These are phyloP conservation scores for Megastigmus dorsalis DNA, from an alignment of 2,888 invertebrate genomes.

Conservation along the genomic window DNA sequence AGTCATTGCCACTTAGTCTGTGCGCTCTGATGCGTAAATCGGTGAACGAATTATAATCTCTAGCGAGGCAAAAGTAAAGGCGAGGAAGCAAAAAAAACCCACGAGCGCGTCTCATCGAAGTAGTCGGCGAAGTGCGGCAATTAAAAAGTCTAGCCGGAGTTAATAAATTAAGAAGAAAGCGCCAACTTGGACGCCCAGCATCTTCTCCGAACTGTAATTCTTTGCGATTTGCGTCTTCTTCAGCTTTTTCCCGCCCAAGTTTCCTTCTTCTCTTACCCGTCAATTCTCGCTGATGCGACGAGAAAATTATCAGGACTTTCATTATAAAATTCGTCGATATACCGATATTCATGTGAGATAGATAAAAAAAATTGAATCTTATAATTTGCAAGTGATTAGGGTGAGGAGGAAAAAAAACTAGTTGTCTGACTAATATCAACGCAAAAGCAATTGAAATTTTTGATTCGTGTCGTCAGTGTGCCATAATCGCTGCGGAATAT, in stretches of 20 bases:
- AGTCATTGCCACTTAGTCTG: constrained; percentile 10
- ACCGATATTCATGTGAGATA: not conserved
- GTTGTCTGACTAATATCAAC: no score
- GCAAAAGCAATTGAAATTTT: no score
- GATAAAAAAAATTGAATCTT: not conserved
- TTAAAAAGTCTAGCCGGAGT: constrained; percentile 31
- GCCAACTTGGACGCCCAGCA: not conserved
- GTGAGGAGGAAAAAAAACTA: no score
- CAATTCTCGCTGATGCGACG: constrained; percentile 29
- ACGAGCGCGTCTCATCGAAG: not conserved
- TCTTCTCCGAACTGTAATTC: constrained; percentile 8
- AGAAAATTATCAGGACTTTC: constrained; percentile 33
- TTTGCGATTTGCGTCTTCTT: constrained; percentile 1
- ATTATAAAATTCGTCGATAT: not conserved
- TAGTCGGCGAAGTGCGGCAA: constrained; percentile 19
- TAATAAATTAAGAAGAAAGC: constrained; percentile 28
- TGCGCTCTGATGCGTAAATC: constrained; percentile 21
- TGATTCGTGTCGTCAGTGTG: no score
- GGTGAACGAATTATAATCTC: constrained; percentile 19
- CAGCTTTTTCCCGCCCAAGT: constrained; percentile 2
- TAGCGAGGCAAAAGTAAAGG: not conserved
- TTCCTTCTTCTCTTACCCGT: not conserved
- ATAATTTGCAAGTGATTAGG: not conserved
- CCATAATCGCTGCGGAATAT: no score
- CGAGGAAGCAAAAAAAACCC: not conserved